Conservation (phyloP, 2,113 vertebrate genomes). For the Nibea coibor region DNA sequence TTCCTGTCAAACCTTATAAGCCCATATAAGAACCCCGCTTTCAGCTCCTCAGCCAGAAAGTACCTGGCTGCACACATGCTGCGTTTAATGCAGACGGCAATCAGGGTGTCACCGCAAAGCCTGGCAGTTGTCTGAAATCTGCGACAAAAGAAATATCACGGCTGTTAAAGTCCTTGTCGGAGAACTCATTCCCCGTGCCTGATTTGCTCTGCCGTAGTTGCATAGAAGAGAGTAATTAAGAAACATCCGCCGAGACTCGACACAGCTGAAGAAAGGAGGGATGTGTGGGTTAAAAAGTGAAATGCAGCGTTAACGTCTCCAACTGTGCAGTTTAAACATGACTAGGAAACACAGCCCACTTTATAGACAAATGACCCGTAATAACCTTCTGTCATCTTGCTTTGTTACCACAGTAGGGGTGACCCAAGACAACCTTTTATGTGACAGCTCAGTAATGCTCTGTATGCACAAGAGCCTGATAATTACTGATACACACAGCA, state of each 20-base stretch:
- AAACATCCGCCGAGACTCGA: slow-evolving; percentile 29
- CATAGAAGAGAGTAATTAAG: slow-evolving; percentile 45
- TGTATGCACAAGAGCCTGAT: not conserved
- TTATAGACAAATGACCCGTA: slow-evolving; percentile 1
- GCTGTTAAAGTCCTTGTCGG: slow-evolving; percentile 31
- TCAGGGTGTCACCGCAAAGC: slow-evolving; percentile 24
- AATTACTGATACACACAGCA: slow-evolving; percentile 27
- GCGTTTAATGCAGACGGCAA: slow-evolving; percentile 19
- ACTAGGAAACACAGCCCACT: not conserved
- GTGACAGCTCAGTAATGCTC: slow-evolving; percentile 25
- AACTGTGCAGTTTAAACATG: not conserved
- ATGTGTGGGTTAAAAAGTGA: slow-evolving; percentile 28
- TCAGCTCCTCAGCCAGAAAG: not conserved
- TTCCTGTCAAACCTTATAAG: slow-evolving; percentile 32
- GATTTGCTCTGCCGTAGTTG: slow-evolving; percentile 35
- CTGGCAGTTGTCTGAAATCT: slow-evolving; percentile 32
- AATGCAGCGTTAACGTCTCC: not conserved
- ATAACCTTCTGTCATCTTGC: slow-evolving; percentile 16
- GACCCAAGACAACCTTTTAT: slow-evolving; percentile 17
- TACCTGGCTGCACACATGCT: slow-evolving; percentile 43
- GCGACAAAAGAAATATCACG: slow-evolving; percentile 28
- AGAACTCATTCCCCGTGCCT: slow-evolving; percentile 35
- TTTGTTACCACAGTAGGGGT: slow-evolving; percentile 16
- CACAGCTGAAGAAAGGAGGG: not conserved
- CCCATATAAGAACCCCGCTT: not conserved